Conservation (phyloP, 2,888 invertebrate species). For the Ectemnius cavifrons region DNA sequence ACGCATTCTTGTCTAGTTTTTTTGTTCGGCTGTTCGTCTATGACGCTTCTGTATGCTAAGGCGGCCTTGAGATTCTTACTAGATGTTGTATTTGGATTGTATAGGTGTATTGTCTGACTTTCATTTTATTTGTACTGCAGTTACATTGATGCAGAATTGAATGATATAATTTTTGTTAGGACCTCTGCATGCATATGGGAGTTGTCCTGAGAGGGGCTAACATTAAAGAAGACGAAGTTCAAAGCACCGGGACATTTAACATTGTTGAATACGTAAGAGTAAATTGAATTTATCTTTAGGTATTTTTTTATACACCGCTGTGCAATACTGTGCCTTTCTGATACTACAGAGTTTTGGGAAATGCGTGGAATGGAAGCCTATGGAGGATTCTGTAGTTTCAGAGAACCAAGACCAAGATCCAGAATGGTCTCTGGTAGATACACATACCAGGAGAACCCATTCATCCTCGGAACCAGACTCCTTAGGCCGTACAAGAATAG, state of each 20-base stretch:
- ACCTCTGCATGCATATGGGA: conserved; percentile 89
- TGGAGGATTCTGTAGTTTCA: conserved; percentile 87
- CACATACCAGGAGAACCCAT: conserved; percentile 83
- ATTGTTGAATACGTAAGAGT: conserved; percentile 82
- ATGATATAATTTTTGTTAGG: conserved; percentile 77
- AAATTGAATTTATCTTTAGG: neutral
- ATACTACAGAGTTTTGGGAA: conserved; percentile 79
- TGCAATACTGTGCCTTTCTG: conserved; percentile 15
- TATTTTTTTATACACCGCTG: neutral
- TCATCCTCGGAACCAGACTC: conserved; percentile 78
- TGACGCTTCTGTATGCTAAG: too few relatives aligned
- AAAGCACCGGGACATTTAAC: conserved; percentile 84
- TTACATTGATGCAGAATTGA: neutral
- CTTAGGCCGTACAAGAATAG: conserved; percentile 77
- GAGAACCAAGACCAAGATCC: conserved; percentile 86
- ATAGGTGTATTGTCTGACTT: neutral
- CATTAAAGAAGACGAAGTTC: conserved; percentile 80
- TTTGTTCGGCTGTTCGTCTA: too few relatives aligned
- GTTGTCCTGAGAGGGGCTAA: conserved; percentile 85
- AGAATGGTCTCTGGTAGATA: conserved; percentile 91
- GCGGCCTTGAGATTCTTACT: too few relatives aligned
- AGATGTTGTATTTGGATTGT: neutral
- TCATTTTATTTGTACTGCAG: neutral
- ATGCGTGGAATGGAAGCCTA: conserved; percentile 90
- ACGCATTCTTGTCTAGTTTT: neutral